Conservation (phyloP, 2,113 vertebrate species). For the Sinocyclocheilus anshuiensis region DNA sequence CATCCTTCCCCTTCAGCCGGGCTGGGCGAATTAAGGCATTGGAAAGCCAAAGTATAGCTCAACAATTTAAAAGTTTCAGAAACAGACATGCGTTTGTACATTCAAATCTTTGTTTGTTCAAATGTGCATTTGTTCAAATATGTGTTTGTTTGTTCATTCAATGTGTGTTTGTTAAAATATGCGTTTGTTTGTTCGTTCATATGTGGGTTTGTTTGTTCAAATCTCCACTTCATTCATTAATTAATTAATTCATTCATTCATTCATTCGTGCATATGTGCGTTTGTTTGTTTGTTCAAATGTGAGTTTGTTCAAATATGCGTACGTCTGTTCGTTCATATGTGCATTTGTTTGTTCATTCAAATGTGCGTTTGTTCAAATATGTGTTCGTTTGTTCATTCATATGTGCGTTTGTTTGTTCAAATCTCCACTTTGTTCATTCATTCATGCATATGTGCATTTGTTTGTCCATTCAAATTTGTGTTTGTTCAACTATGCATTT, state of each 20-base stretch:
- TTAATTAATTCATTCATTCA: background rate
- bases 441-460: background rate
- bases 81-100: background rate
- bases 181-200: background rate
- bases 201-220: background rate
- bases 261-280: too few species aligned
- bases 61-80: background rate
- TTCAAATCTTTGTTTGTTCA: background rate
- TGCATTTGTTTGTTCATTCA: too few species aligned
- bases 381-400: too few species aligned
- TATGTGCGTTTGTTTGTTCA: too few species aligned
- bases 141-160: background rate
- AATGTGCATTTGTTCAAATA: background rate
- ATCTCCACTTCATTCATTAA: background rate
- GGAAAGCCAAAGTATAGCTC: background rate
- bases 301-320: background rate
- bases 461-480: background rate
- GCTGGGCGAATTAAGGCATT: background rate
- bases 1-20: conserved; percentile 10
- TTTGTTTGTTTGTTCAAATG: background rate
- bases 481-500: too few species aligned
- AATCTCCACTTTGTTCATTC: too few species aligned
- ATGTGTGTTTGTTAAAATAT: background rate
- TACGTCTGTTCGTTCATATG: too few species aligned
- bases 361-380: too few species aligned